phyloP scores from a whole-genome alignment of 2,888 invertebrate genomes.

The Phymatocera aterrima region DNA sequence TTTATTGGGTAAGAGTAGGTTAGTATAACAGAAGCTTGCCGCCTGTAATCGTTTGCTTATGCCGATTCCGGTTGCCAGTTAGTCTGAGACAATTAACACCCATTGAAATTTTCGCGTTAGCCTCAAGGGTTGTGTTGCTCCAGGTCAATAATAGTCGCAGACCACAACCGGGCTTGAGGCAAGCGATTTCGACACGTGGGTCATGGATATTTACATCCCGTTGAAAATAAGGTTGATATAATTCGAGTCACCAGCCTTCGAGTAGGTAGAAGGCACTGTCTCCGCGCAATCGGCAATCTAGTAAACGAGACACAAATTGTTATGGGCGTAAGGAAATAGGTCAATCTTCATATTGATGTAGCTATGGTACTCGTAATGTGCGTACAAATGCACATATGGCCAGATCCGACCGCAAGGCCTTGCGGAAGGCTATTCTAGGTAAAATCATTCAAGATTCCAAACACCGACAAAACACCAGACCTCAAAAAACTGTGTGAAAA shows the following conservation, averaged over 20 bases:
- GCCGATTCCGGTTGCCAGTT: neutral
- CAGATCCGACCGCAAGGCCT: constrained; percentile 30
- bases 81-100: constrained; percentile 23
- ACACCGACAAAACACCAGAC: constrained; percentile 11
- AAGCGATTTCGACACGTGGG: neutral
- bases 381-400: constrained; percentile 17
- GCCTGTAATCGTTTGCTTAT: constrained; percentile 4
- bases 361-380: neutral
- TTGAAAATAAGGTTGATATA: constrained; percentile 28
- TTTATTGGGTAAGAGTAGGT: constrained; percentile 15
- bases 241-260: constrained; percentile 14
- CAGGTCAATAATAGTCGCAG: neutral
- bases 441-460: constrained; percentile 32
- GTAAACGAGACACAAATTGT: constrained; percentile 34
- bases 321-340: constrained; percentile 42
- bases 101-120: constrained; percentile 27
- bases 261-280: constrained; percentile 23
- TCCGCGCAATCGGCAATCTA: constrained; percentile 33
- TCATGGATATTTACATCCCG: constrained; percentile 32
- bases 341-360: constrained; percentile 8
- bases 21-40: constrained; percentile 6
- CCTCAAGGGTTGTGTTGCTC: constrained; percentile 15
- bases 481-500: too few relatives aligned
- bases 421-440: constrained; percentile 36
- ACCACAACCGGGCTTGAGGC: constrained; percentile 31